Evolutionary conservation across 2,113 vertebrate genomes (phyloP).

Genomic region (Morone chrysops): DNA sequence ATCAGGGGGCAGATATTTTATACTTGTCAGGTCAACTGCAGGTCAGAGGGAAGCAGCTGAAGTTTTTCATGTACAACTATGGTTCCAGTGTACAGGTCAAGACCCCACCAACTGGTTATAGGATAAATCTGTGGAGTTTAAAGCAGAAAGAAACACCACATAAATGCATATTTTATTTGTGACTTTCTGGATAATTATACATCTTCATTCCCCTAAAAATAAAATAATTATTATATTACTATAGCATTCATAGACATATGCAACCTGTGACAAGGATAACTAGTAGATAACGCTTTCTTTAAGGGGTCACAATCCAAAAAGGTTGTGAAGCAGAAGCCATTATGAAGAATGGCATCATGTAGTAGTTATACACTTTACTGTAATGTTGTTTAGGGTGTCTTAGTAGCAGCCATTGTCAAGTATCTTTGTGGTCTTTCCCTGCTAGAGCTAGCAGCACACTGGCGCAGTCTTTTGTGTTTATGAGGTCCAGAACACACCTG

Average conservation of each 20-base stretch:
- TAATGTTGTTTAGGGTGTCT: not conserved
- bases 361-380: not conserved
- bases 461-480: not conserved
- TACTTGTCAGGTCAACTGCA: not conserved
- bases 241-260: not conserved
- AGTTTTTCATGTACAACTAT: not conserved
- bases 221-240: no score
- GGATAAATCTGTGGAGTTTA: not conserved
- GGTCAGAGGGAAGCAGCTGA: not conserved
- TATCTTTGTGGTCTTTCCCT: not conserved
- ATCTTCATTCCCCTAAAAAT: no score
- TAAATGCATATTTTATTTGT: no score
- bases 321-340: not conserved
- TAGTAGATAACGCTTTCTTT: not conserved
- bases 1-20: not conserved
- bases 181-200: not conserved
- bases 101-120: not conserved
- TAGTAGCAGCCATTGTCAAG: not conserved
- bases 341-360: not conserved
- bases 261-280: not conserved
- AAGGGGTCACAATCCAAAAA: not conserved
- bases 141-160: no score
- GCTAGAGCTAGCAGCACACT: not conserved
- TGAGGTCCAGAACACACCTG: not conserved
- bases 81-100: no score